Evolutionary conservation across 2,888 invertebrate species (phyloP).

Genomic region (Drosophila monieri): DNA sequence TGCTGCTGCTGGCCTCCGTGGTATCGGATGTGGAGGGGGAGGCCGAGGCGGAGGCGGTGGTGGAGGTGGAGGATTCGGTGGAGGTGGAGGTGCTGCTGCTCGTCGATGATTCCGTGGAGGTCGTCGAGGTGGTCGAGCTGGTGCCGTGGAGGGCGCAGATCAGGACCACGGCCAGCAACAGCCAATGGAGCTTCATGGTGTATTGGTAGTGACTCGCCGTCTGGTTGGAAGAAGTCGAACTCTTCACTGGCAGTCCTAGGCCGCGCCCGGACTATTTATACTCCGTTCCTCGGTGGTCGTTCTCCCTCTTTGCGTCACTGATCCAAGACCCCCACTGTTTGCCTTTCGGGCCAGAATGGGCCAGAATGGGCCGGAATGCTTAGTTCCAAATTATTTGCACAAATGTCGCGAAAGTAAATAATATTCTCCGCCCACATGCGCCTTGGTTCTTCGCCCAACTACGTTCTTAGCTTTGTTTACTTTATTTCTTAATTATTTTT

Average conservation of each 20-base stretch:
- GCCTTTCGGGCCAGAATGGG: background rate
- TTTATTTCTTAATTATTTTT: background rate
- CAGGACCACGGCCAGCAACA: constrained; percentile 26
- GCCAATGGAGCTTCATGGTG: constrained; percentile 41
- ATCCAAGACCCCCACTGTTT: constrained; percentile 1
- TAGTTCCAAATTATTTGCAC: constrained; percentile 25
- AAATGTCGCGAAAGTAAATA: constrained; percentile 12
- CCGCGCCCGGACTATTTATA: constrained; percentile 27
- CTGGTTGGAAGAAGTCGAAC: background rate
- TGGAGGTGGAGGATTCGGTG: background rate
- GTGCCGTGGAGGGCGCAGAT: constrained; percentile 13
- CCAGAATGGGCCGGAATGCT: background rate
- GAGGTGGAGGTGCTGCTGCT: background rate
- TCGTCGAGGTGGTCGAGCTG: background rate
- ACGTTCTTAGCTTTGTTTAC: background rate
- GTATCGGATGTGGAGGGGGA: background rate
- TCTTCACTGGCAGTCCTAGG: constrained; percentile 12
- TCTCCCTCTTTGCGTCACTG: constrained; percentile 24
- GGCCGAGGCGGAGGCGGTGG: background rate
- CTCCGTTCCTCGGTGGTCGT: background rate
- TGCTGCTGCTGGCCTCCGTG: constrained; percentile 3
- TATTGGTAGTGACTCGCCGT: background rate
- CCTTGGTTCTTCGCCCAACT: background rate
- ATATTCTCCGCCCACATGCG: background rate
- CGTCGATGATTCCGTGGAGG: constrained; percentile 4